Evolutionary conservation across 2,113 vertebrate species (phyloP).

Genomic region (Melozone crissalis): DNA sequence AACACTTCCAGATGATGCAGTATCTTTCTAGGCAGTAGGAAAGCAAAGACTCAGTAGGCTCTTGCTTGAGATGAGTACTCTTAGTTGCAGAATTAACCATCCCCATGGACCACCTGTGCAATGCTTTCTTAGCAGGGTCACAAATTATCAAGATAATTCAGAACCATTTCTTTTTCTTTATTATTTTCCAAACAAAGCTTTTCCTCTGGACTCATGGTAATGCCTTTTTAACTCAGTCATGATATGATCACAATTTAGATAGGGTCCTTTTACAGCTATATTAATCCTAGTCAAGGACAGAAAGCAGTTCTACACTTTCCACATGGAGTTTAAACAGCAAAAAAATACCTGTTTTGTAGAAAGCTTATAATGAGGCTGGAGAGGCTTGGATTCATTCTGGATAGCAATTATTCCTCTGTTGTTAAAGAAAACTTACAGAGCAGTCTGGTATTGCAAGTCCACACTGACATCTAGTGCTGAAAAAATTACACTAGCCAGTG

Average conservation of each 20-base stretch:
- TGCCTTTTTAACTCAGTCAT: background rate
- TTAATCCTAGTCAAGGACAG: background rate
- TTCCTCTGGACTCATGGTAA: background rate
- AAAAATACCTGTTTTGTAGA: background rate
- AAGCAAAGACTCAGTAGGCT: background rate
- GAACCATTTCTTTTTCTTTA: background rate
- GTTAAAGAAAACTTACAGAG: background rate
- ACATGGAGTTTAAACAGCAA: background rate
- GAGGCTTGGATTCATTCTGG: background rate
- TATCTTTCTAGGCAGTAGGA: background rate
- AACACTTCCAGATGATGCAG: background rate
- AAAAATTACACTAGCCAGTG: constrained; percentile 46
- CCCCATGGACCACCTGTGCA: background rate
- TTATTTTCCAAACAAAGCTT: background rate
- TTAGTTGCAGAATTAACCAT: background rate
- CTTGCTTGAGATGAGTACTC: background rate
- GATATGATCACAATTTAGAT: background rate
- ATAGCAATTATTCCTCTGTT: background rate
- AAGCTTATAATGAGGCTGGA: background rate
- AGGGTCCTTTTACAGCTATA: background rate
- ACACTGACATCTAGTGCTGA: constrained; percentile 81
- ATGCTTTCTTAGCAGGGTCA: background rate
- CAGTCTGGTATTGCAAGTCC: constrained; percentile 39
- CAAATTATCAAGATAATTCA: background rate
- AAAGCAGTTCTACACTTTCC: background rate